A percentile compares a stretch with the other conserved stretches of the same genome.
These are phyloP conservation scores for Pituophis catenifer DNA, from an alignment of 2,113 vertebrate genomes.

Conservation along the genomic window DNA sequence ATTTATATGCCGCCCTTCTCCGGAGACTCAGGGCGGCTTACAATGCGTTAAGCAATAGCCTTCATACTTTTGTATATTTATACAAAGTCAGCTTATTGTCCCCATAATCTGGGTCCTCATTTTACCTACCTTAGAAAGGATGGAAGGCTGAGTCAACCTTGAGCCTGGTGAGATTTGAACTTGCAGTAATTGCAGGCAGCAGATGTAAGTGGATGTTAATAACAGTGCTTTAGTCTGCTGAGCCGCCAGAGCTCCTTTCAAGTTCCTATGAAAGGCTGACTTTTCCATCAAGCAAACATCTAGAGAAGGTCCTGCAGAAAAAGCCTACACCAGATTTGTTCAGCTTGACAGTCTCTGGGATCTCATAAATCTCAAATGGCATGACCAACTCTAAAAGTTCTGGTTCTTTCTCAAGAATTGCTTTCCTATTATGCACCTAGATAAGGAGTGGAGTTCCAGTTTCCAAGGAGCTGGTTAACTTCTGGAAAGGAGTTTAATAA, in stretches of 20 bases:
- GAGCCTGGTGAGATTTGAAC: no score
- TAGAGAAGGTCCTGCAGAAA: slow-evolving; percentile 31
- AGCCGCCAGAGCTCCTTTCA: slow-evolving; percentile 17
- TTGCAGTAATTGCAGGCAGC: no score
- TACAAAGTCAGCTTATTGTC: no score
- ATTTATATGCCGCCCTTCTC: no score
- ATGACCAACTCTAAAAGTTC: not conserved
- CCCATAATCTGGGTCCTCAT: no score
- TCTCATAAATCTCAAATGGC: not conserved
- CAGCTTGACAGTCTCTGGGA: not conserved
- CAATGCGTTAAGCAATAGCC: no score
- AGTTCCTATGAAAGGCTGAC: slow-evolving; percentile 44
- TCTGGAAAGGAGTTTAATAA: not conserved
- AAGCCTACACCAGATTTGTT: slow-evolving; percentile 1
- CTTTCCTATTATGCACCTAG: not conserved
- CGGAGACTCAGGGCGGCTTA: no score
- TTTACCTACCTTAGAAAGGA: no score
- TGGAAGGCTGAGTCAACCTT: no score
- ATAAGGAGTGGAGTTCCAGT: not conserved
- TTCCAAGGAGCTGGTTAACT: not conserved
- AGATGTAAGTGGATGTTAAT: no score
- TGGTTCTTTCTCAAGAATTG: not conserved
- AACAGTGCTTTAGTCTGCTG: no score
- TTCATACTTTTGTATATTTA: no score
- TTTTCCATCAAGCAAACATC: not conserved